Conservation (phyloP, 2,797 vertebrate genomes). For the Hypotaenidia philippensis region DNA sequence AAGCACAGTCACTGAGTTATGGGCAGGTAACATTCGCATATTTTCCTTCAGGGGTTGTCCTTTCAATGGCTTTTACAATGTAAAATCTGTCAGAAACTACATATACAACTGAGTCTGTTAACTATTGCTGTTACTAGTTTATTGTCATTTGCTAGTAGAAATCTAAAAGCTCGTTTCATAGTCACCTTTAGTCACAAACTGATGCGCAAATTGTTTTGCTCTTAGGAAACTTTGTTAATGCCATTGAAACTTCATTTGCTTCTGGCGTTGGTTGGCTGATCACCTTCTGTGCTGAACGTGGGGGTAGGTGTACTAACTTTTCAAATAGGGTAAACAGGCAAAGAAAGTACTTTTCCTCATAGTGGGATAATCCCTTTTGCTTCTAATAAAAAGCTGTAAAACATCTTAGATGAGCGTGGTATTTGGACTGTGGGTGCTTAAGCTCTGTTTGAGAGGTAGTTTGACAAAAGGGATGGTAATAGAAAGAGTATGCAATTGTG, state of each 20-base stretch:
- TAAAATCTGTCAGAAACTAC: neutral
- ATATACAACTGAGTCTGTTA: neutral
- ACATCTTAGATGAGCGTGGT: neutral
- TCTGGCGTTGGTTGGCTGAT: conserved; percentile 90
- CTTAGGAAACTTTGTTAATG: conserved; percentile 87
- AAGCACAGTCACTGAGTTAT: conserved; percentile 89
- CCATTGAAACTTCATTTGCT: conserved; percentile 86
- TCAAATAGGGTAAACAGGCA: neutral
- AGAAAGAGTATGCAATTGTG: neutral
- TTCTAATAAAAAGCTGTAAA: neutral
- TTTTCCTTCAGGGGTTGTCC: neutral
- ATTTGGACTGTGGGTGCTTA: neutral
- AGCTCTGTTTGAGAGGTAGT: neutral
- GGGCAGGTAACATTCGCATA: conserved; percentile 87
- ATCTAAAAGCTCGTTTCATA: neutral
- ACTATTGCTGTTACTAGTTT: neutral
- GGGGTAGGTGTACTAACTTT: conserved; percentile 80
- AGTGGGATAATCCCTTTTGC: neutral
- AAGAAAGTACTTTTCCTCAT: neutral
- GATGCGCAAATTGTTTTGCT: conserved; percentile 45
- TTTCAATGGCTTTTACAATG: neutral
- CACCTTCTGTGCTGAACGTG: conserved; percentile 88
- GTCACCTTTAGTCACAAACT: neutral
- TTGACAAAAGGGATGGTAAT: neutral
- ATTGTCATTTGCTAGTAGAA: neutral